phyloP scores from a whole-genome alignment of 2,888 invertebrate genomes.

The Eristalis intricaria region DNA sequence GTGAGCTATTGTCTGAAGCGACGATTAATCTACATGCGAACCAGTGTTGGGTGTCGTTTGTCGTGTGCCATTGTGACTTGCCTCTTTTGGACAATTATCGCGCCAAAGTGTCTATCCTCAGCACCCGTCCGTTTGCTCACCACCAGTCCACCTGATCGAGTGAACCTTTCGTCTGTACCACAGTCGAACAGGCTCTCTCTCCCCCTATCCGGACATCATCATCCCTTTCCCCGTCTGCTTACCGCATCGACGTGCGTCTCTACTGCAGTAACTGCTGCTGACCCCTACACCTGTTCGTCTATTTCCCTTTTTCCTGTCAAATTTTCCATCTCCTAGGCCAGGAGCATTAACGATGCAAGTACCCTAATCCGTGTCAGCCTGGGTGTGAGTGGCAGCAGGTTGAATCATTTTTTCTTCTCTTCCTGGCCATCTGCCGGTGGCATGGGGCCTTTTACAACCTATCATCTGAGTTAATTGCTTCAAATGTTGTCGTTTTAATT shows the following conservation, averaged over 20 bases:
- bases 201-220: background rate
- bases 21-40: too few relatives aligned
- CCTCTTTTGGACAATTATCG: too few relatives aligned
- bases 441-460: background rate
- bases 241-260: background rate
- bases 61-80: too few relatives aligned
- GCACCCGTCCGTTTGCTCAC: too few relatives aligned
- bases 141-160: too few relatives aligned
- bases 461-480: background rate
- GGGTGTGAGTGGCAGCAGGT: background rate
- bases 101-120: too few relatives aligned
- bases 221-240: background rate
- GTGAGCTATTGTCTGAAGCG: too few relatives aligned
- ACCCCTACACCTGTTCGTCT: constrained; percentile 7
- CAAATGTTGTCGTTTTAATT: background rate
- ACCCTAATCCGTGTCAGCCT: background rate
- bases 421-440: background rate
- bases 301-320: background rate
- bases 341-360: background rate
- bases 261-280: background rate
- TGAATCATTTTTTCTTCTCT: background rate
- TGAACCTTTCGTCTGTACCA: too few relatives aligned
- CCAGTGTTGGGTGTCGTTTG: too few relatives aligned
- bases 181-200: background rate
- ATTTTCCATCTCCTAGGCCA: background rate